A percentile compares a stretch with the other conserved stretches of the same genome.
phyloP scores from a whole-genome alignment of 1,140 invertebrate genomes.

The Fopius arisanus region DNA sequence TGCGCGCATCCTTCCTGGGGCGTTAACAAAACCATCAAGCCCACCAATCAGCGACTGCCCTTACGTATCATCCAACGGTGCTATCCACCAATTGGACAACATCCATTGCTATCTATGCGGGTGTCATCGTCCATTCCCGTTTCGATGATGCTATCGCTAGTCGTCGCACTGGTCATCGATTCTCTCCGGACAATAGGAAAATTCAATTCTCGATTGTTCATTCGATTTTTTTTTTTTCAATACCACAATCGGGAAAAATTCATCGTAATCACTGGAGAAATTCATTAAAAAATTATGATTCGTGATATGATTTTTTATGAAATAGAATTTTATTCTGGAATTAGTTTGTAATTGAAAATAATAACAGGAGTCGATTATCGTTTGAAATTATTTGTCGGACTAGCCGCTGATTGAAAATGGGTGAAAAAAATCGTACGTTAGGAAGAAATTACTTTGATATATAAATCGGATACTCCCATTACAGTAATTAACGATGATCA shows the following conservation, averaged over 20 bases:
- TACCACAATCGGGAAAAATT: too few relatives aligned
- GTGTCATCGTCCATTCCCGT: slow-evolving; percentile 46
- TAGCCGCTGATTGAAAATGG: neutral
- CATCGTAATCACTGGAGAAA: too few relatives aligned
- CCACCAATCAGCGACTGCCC: slow-evolving; percentile 34
- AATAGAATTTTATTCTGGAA: too few relatives aligned
- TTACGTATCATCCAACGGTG: slow-evolving; percentile 33
- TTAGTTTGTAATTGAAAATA: too few relatives aligned
- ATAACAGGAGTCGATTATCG: too few relatives aligned
- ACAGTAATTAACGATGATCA: neutral
- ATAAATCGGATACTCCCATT: neutral
- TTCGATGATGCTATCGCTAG: slow-evolving; percentile 8
- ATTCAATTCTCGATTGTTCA: neutral
- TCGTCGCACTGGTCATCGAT: slow-evolving; percentile 43
- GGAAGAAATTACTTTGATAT: neutral
- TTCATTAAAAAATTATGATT: too few relatives aligned
- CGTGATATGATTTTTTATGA: too few relatives aligned
- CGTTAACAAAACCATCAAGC: slow-evolving; percentile 40
- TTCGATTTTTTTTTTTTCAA: too few relatives aligned
- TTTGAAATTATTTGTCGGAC: too few relatives aligned
- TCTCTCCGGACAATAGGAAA: slow-evolving; percentile 38
- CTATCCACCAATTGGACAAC: slow-evolving; percentile 44
- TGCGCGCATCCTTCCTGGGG: slow-evolving; percentile 64
- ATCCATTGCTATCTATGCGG: slow-evolving; percentile 44
- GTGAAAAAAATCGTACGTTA: neutral